These are phyloP conservation scores for Myotis vivesi DNA, from an alignment of 2,797 vertebrate species.

Conservation along the genomic window DNA sequence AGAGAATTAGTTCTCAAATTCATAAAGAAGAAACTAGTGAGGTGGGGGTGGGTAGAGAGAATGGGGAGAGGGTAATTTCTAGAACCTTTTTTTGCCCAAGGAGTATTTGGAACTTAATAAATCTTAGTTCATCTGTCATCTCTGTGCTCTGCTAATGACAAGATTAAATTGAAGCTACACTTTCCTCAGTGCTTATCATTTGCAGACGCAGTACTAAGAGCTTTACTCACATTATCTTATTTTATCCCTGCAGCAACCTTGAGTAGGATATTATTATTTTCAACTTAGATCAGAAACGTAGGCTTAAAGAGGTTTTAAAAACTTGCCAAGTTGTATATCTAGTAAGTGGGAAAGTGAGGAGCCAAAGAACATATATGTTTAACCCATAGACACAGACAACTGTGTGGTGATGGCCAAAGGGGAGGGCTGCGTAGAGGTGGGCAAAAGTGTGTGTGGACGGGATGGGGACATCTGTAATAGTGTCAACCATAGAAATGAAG, in stretches of 20 bases:
- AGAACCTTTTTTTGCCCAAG: conserved; percentile 59
- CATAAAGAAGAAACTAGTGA: conserved; percentile 32
- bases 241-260: conserved; percentile 53
- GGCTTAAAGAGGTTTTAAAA: conserved; percentile 56
- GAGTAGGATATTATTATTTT: conserved; percentile 53
- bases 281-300: conserved; percentile 54
- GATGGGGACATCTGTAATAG: not conserved
- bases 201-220: conserved; percentile 50
- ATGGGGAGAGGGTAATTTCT: conserved; percentile 26
- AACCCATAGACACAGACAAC: not conserved
- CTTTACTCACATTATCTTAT: conserved; percentile 63
- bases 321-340: conserved; percentile 18
- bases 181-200: conserved; percentile 59
- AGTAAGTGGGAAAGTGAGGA: not conserved
- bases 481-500: not conserved
- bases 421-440: not conserved
- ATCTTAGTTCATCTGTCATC: conserved; percentile 63
- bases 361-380: not conserved
- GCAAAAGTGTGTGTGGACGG: not conserved
- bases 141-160: conserved; percentile 56
- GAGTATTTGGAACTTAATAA: conserved; percentile 63
- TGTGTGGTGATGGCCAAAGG: not conserved
- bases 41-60: not conserved
- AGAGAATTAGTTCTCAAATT: conserved; percentile 32
- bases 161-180: conserved; percentile 65